Base-by-base conservation (phyloP, 1,140 invertebrate genomes). In the Drosophila mojavensis region DNA sequence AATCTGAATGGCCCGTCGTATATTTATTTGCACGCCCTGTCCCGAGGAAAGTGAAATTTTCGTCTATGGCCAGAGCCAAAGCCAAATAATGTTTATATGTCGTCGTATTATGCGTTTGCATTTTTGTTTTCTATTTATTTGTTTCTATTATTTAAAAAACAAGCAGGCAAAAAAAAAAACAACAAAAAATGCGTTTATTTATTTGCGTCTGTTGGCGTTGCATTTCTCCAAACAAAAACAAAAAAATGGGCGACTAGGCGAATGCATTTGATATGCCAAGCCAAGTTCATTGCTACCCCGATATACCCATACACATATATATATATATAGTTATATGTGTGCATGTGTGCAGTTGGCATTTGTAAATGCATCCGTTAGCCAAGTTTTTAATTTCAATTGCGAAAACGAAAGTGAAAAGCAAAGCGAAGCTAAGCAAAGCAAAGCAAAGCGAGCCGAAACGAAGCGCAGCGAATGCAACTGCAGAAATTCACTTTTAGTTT, bases 401-500 rank as follows among this genome's bases (percentile, higher is more conserved):
- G 68, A 81, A 88, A 89, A 89, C 81, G 84, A 89, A 89, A 89
- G 84, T 89, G 84, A 89, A 89, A 89, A 89, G 80, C 79, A 75
- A 88, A 85, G 43, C 41, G 4, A n/a, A n/a, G n/a, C n/a, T n/a
- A n/a, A n/a, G n/a, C n/a, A n/a, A 45, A 15, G 13, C 43, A 45
- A 45, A 45, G 43, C 43, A 45, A 45, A 45, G 41, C 41, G 11
- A 43, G 11, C 9, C 41, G 41, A 43, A 9, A 9, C 41, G 41
- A 43, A n/a, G 3, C n/a, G 55, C 70, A 28, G 53, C 45, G 36
- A 59, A 39, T 69, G 75, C 79, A 88, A 77, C 53, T 66, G 53
- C 56, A 74, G 15, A 63, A 79, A 88, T 88, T 78, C 79, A 78
- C 76, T 82, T 88, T 88, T 88, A 60, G 63, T 75, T 70, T 65